phyloP scores from a whole-genome alignment of 23 tunicate genomes.

The Ciona savignyi region DNA sequence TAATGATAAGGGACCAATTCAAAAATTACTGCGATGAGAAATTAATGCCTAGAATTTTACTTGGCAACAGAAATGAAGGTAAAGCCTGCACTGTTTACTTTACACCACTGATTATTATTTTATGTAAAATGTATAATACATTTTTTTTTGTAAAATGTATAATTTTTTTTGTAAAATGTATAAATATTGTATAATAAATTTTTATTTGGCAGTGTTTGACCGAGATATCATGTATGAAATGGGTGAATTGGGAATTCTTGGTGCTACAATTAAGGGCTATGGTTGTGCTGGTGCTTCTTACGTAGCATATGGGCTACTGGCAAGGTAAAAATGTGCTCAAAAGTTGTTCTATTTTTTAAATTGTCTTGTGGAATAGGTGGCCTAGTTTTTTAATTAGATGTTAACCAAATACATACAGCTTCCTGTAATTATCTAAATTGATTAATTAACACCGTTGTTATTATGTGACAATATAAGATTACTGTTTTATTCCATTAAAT shows the following conservation, averaged over 20 bases:
- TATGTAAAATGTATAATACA: too few species aligned
- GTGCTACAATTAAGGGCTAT: slow-evolving; percentile 79
- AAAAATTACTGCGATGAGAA: slow-evolving; percentile 79
- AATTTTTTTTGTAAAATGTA: neutral
- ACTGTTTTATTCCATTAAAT: too few species aligned
- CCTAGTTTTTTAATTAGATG: too few species aligned
- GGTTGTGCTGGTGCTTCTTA: slow-evolving; percentile 91
- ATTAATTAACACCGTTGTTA: too few species aligned
- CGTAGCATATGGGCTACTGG: slow-evolving; percentile 86
- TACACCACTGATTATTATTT: neutral
- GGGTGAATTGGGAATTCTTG: slow-evolving; percentile 90
- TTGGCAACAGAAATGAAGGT: slow-evolving; percentile 88
- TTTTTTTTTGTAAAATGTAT: too few species aligned
- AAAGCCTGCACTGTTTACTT: neutral
- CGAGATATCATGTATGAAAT: slow-evolving; percentile 70
- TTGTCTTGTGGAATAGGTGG: too few species aligned
- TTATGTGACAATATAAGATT: too few species aligned
- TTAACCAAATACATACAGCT: too few species aligned
- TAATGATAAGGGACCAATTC: slow-evolving; percentile 83
- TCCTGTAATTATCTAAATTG: too few species aligned
- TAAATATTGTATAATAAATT: too few species aligned
- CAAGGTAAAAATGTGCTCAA: slow-evolving; percentile 33
- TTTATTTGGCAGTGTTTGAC: slow-evolving; percentile 45
- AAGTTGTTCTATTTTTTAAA: too few species aligned
- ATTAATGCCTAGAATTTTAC: slow-evolving; percentile 67